Conservation (phyloP, 2,797 vertebrate species). For the Momotus momota region DNA sequence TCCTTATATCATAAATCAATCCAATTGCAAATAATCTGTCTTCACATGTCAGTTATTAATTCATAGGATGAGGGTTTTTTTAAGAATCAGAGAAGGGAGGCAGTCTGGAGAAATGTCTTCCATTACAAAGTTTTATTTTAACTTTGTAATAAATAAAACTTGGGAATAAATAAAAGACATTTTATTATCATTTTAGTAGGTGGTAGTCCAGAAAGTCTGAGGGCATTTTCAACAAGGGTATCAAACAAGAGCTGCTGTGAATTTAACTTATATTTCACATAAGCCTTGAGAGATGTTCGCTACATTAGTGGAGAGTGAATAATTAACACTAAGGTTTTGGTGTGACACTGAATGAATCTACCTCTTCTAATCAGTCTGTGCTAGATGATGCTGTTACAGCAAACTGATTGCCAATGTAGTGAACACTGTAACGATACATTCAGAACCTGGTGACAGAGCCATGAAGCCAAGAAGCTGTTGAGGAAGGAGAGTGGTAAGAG, state of each 20-base stretch:
- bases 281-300: not conserved
- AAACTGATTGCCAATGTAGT: not conserved
- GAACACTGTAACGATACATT: not conserved
- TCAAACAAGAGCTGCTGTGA: not conserved
- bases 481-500: not conserved
- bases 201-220: not conserved
- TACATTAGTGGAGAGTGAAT: not conserved
- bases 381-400: not conserved
- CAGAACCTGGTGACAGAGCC: not conserved
- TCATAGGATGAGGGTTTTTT: not conserved
- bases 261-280: not conserved
- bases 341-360: not conserved
- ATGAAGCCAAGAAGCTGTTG: not conserved
- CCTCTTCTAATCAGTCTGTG: not conserved
- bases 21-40: not conserved
- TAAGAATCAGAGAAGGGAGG: not conserved
- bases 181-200: not conserved
- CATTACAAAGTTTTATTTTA: not conserved
- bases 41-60: conserved; percentile 4
- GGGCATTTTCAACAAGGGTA: not conserved
- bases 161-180: not conserved
- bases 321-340: not conserved
- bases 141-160: too few species aligned
- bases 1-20: conserved; percentile 23
- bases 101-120: not conserved